Evolutionary conservation across 2,797 vertebrate genomes (phyloP).

Genomic region (Lacerta agilis): DNA sequence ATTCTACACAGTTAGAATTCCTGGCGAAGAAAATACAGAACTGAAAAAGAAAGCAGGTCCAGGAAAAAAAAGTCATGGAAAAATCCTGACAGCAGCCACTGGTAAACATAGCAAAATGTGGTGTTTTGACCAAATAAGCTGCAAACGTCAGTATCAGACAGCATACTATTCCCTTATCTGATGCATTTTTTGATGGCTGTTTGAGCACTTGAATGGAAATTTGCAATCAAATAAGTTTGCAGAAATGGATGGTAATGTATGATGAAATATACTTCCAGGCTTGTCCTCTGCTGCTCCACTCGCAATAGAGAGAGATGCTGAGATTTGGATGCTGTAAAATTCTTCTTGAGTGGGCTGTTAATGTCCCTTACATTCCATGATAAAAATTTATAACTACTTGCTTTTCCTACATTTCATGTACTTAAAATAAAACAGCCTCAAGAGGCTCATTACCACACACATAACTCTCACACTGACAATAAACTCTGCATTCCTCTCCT

Average conservation of each 20-base stretch:
- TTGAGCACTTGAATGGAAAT: constrained; percentile 34
- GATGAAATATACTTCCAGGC: not conserved
- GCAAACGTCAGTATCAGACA: constrained; percentile 45
- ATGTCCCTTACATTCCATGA: constrained; percentile 4
- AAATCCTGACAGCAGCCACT: constrained; percentile 54
- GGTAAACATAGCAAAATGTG: constrained; percentile 54
- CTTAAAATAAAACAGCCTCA: constrained; percentile 45
- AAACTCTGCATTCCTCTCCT: constrained; percentile 36
- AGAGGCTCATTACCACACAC: not conserved
- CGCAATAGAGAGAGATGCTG: not conserved
- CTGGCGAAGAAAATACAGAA: constrained; percentile 71
- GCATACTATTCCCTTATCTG: constrained; percentile 56
- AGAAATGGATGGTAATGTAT: constrained; percentile 26
- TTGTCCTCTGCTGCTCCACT: constrained; percentile 7
- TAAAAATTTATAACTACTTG: constrained; percentile 45
- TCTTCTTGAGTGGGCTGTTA: constrained; percentile 27
- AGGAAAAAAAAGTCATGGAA: constrained; percentile 76
- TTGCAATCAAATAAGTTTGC: not conserved
- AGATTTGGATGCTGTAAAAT: not conserved
- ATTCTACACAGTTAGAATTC: constrained; percentile 66
- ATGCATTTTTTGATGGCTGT: constrained; percentile 22
- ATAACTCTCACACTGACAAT: constrained; percentile 17
- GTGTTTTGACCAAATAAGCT: constrained; percentile 28
- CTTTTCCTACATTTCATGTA: constrained; percentile 18
- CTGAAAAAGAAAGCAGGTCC: constrained; percentile 68